A percentile compares a stretch with the other conserved stretches of the same genome.
phyloP scores from a whole-genome alignment of 2,888 invertebrate genomes.

The Chrysotoxum bicinctum region DNA sequence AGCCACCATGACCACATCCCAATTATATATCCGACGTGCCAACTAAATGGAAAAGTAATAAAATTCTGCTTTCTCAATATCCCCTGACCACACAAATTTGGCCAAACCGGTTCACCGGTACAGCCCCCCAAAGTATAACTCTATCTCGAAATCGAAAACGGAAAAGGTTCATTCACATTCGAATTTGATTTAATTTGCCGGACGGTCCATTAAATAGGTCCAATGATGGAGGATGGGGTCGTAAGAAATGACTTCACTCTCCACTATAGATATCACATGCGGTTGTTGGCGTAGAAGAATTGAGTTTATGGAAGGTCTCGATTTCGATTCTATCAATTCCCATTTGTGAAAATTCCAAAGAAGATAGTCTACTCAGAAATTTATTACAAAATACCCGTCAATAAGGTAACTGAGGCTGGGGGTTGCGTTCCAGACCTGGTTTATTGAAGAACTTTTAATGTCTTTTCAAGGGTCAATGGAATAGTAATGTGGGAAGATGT shows the following conservation, averaged over 20 bases:
- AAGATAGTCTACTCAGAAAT: conserved; percentile 51
- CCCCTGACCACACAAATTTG: not conserved
- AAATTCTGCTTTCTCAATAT: conserved; percentile 29
- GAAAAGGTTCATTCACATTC: conserved; percentile 43
- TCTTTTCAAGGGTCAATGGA: conserved; percentile 20
- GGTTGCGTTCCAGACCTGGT: not conserved
- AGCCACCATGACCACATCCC: conserved; percentile 48
- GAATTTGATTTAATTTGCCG: conserved; percentile 69
- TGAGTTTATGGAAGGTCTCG: conserved; percentile 26
- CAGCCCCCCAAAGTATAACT: not conserved
- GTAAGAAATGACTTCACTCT: conserved; percentile 55
- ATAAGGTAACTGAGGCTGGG: not conserved
- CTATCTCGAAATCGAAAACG: conserved; percentile 11
- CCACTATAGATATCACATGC: not conserved
- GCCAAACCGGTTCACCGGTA: not conserved
- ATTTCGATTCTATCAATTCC: conserved; percentile 43
- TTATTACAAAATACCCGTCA: conserved; percentile 57
- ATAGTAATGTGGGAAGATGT: not conserved
- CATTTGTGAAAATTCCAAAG: conserved; percentile 14
- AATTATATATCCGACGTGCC: conserved; percentile 54
- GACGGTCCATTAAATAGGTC: conserved; percentile 66
- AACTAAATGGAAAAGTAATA: conserved; percentile 68
- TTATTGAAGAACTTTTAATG: conserved; percentile 35
- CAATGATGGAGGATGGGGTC: conserved; percentile 50
- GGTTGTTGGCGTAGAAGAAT: not conserved